Evolutionary conservation across 2,797 vertebrate genomes (phyloP).

Genomic region (Bufotes viridis): DNA sequence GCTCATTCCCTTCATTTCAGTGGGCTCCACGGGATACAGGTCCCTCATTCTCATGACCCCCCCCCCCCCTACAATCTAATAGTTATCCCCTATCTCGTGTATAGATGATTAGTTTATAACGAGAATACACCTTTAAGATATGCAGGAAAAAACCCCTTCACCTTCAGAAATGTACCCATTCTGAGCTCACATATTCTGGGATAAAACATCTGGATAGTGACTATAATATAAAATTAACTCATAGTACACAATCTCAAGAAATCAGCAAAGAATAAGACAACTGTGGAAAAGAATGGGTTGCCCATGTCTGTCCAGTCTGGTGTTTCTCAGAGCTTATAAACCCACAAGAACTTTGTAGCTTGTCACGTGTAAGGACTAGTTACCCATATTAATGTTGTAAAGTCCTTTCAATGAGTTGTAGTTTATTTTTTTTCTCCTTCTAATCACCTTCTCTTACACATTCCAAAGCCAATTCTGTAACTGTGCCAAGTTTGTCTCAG

Average conservation of each 20-base stretch:
- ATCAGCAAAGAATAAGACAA: background rate
- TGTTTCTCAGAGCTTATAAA: constrained; percentile 29
- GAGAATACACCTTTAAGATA: background rate
- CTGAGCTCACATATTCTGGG: background rate
- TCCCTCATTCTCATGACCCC: no score
- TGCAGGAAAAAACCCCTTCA: background rate
- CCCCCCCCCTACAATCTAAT: no score
- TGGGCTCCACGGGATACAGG: no score
- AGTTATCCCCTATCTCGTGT: no score
- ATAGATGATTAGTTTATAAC: no score
- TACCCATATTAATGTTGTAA: constrained; percentile 52
- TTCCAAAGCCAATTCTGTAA: constrained; percentile 54
- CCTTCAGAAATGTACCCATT: background rate
- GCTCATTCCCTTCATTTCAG: no score
- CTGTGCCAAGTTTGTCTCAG: constrained; percentile 52
- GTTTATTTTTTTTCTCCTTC: constrained; percentile 53
- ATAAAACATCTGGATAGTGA: background rate
- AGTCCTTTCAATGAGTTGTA: constrained; percentile 52
- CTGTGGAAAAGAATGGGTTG: background rate
- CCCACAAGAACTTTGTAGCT: constrained; percentile 45
- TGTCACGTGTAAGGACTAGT: constrained; percentile 21
- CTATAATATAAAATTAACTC: background rate
- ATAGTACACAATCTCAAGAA: background rate
- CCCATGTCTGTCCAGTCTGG: constrained; percentile 1
- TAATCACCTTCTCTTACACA: constrained; percentile 56